These are phyloP conservation scores for Cichladusa arquata DNA, from an alignment of 2,113 vertebrate species.

Conservation along the genomic window DNA sequence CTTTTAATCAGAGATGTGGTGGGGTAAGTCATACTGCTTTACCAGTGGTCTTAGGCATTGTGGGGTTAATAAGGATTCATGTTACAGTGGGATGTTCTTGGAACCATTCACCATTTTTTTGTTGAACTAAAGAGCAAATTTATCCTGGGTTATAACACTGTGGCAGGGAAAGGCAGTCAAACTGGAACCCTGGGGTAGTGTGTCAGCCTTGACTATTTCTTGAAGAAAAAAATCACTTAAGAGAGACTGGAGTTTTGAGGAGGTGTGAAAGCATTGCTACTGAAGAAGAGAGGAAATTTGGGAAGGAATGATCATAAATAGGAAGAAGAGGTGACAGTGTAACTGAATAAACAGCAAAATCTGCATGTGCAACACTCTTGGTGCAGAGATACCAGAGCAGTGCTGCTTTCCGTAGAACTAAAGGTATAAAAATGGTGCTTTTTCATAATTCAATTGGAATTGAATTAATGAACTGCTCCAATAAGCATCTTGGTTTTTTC, in stretches of 20 bases:
- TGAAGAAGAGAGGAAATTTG: not conserved
- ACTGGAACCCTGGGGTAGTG: not conserved
- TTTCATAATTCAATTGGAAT: not conserved
- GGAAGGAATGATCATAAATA: not conserved
- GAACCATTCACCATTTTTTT: not conserved
- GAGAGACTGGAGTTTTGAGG: not conserved
- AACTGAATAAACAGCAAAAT: not conserved
- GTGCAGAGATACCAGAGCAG: not conserved
- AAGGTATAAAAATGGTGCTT: not conserved
- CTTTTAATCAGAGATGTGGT: not conserved
- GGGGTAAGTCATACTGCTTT: not conserved
- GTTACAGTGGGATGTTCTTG: not conserved
- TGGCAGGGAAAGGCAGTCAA: not conserved
- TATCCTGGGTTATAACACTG: not conserved
- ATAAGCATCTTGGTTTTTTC: not conserved
- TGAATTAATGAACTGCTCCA: not conserved
- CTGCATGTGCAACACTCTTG: not conserved
- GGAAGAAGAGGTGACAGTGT: not conserved
- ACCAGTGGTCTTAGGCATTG: not conserved
- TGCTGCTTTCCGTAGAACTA: not conserved
- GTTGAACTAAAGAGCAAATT: not conserved
- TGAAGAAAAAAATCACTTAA: not conserved
- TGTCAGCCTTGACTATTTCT: not conserved
- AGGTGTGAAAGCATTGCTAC: not conserved
- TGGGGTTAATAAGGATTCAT: not conserved